Percentiles rank a stretch among this genome's conserved stretches.
Evolutionary conservation across 1,140 invertebrate genomes (phyloP).

Genomic region (Eciton burchellii): DNA sequence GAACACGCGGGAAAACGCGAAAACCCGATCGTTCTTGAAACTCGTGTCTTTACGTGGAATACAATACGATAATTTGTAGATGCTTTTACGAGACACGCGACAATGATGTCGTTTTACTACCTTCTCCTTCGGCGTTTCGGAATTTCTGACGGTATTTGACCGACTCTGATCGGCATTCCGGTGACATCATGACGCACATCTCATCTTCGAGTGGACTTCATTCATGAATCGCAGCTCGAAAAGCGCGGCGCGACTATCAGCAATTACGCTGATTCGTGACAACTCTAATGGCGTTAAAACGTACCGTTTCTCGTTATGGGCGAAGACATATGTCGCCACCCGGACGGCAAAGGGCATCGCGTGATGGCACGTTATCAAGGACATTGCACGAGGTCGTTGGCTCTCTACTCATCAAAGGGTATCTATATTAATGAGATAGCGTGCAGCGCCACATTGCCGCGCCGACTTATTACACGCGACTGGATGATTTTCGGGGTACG

Average conservation of each 20-base stretch:
- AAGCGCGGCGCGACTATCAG: neutral
- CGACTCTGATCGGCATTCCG: neutral
- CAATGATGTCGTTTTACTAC: neutral
- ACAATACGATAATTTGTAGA: neutral
- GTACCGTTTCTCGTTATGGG: slow-evolving; percentile 4
- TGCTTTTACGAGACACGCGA: neutral
- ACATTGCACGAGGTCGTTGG: slow-evolving; percentile 19
- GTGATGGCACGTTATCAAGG: slow-evolving; percentile 50
- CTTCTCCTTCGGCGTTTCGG: neutral
- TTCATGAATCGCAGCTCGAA: neutral
- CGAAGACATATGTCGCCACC: slow-evolving; percentile 19
- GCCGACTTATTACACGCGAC: slow-evolving; percentile 65
- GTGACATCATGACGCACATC: neutral
- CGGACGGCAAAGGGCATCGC: slow-evolving; percentile 37
- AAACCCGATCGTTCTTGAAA: neutral
- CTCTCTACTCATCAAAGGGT: slow-evolving; percentile 70
- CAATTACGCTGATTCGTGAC: slow-evolving; percentile 19
- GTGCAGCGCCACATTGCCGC: slow-evolving; percentile 27
- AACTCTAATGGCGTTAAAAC: slow-evolving; percentile 20
- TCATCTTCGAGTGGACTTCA: neutral
- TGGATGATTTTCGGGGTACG: slow-evolving; percentile 65
- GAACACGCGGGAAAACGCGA: neutral
- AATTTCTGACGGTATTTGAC: neutral
- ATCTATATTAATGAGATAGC: slow-evolving; percentile 75
- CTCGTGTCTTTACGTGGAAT: neutral